Conservation (phyloP, 1,140 invertebrate genomes). For the Caligus rogercresseyi region DNA sequence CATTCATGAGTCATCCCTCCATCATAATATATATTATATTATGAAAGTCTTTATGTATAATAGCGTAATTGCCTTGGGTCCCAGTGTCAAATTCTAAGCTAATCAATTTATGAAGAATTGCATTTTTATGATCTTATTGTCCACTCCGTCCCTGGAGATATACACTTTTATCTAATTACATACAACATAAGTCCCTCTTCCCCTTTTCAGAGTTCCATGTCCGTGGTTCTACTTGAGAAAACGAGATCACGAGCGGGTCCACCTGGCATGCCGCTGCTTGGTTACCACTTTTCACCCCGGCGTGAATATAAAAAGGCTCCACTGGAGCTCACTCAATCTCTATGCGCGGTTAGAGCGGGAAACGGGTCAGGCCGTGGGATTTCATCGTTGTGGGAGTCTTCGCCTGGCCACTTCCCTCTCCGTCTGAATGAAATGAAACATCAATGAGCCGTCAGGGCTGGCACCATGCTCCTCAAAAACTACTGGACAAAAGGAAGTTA, state of each 20-base stretch:
- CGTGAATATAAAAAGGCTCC: constrained; percentile 30
- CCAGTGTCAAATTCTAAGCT: no score
- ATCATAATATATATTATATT: no score
- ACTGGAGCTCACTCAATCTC: constrained; percentile 28
- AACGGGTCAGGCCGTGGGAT: constrained; percentile 28
- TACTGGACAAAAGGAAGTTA: constrained; percentile 29
- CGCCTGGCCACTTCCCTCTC: constrained; percentile 26
- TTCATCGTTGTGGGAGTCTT: constrained; percentile 29
- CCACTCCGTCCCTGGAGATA: no score
- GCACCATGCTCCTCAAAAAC: constrained; percentile 27
- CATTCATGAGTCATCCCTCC: no score
- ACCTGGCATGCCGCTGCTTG: constrained; percentile 33
- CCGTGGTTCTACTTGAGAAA: constrained; percentile 31
- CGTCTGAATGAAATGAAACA: constrained; percentile 29
- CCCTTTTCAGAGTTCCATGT: no score
- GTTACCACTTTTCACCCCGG: constrained; percentile 28
- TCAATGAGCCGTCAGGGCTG: constrained; percentile 27
- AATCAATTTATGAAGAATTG: no score
- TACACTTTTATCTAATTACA: no score
- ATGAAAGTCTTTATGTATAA: no score
- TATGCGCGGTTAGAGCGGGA: constrained; percentile 28
- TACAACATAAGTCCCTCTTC: no score
- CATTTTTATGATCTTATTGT: no score
- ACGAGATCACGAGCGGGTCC: constrained; percentile 31
- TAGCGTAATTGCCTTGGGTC: no score